A percentile compares a stretch with the other conserved stretches of the same genome.
Conservation (phyloP, 1,140 invertebrate genomes). For the Megathymus violae region DNA sequence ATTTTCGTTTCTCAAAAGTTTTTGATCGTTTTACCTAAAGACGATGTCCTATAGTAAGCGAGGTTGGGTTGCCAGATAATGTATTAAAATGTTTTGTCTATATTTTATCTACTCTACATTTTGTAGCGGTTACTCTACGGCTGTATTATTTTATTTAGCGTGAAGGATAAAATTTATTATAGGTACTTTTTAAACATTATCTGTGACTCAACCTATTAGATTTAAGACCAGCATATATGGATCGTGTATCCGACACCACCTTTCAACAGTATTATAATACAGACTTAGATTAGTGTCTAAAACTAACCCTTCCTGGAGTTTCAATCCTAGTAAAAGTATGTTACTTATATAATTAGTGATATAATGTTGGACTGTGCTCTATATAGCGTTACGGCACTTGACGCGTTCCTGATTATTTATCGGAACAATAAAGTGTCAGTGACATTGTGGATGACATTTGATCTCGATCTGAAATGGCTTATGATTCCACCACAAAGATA, state of each 20-base stretch:
- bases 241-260: slow-evolving; percentile 13
- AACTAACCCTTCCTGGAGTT: slow-evolving; percentile 10
- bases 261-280: slow-evolving; percentile 27
- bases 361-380: background rate
- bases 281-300: slow-evolving; percentile 8
- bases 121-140: slow-evolving; percentile 8
- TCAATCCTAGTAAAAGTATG: slow-evolving; percentile 19
- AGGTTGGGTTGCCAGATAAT: slow-evolving; percentile 24
- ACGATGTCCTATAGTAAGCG: slow-evolving; percentile 24
- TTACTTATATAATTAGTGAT: slow-evolving; percentile 3
- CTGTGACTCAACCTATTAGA: slow-evolving; percentile 18
- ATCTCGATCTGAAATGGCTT: background rate
- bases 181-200: slow-evolving; percentile 12
- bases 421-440: background rate
- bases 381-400: background rate
- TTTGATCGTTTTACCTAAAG: slow-evolving; percentile 26
- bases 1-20: slow-evolving; percentile 5
- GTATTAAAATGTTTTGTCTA: slow-evolving; percentile 8
- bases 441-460: background rate
- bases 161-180: background rate
- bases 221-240: slow-evolving; percentile 8
- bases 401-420: background rate
- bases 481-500: background rate
- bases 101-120: slow-evolving; percentile 23
- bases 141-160: background rate